Evolutionary conservation across 2,888 invertebrate species (phyloP), one percentile per base, ranked within the genome.

Genomic region (Furcula furcula): DNA sequence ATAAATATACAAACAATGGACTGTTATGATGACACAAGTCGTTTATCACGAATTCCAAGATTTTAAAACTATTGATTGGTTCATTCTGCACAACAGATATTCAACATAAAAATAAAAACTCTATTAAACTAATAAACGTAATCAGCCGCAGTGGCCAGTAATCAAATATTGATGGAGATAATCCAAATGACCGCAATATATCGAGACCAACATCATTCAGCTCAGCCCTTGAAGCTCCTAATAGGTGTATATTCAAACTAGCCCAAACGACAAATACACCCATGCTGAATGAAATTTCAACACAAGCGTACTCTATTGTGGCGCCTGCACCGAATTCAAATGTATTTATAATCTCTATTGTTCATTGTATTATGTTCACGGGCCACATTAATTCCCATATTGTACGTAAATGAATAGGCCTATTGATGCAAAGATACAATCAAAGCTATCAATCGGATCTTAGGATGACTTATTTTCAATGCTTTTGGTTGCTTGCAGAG

Each of bases 21-120:
- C 40, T 43, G 46, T 55, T 51, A 58, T 59, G 50, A 58, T 59
- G 50, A 61, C 36, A 51, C 54, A 64, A 62, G 43, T 60, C 47
- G 53, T 34, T 38, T 31, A 42, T 32, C 34, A 34, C 15, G 29
- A 23, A 31, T 63, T 62, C 61, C 28, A 31, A 55, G 63, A 35
- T 33, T 27, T 15, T 29, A 46, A 60, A 55, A 51, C 40, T 19
- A 20, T 31, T 26, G 14, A 31, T 21, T 28, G 34, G 39, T 39
- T 43, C 35, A 29, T n/a, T n/a, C n/a, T 47, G 34, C 28, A 27
- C 21, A 38, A 40, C 46, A 32, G 28, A 31, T 41, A 38, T 36
- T 32, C 34, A 41, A 53, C 56, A 54, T 37, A 32, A 36, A 40
- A 47, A 36, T 43, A 46, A 62, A 65, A 58, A 42, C 40, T 41